Base-by-base conservation (phyloP, 64 coral and sea anemone genomes). In the Pocillopora damicornis region DNA sequence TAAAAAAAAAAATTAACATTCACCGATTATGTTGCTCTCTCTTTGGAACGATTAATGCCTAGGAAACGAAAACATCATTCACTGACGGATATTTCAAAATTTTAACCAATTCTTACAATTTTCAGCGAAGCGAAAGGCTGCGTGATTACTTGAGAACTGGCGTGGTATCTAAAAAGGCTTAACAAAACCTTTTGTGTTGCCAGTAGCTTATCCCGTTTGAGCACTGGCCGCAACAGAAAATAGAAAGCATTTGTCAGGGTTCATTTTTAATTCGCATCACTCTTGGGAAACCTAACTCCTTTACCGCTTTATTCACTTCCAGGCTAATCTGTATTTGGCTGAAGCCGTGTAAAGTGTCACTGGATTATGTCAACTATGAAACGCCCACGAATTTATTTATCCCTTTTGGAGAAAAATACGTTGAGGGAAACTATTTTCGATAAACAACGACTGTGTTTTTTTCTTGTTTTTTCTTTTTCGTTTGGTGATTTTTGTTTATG, bases 201-300 rank as follows among this genome's bases (percentile, higher is more conserved):
- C 42, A 51, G 42, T 67, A 22, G 81, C 81, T 83, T 83, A 83
- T 69, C 64, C 81, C 81, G 71, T 63, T 84, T 84, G 68, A 84
- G n/a, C 8, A 67, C n/a, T 72, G 1, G 35, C 9, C 36, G 34
- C 15, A 23, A 65, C 35, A 37, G 56, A 84, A 84, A 66, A 5
- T 18, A 62, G 25, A 82, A 17, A 65, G 22, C 63, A 42, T 58
- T 84, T 84, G 57, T 22, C 23, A 84, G 61, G 37, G 61, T 34
- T 37, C 15, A 63, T 61, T 64, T 63, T 81, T 65, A 81, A 81
- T 85, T 73, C 81, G 37, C 81, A 15, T 72, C 37, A 58, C 15
- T 30, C 16, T 20, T 83, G 37, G 13, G 16, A 83, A n/a, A 63
- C 61, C 60, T 81, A 35, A 59, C 61, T 60, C 36, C 14, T 81